A percentile compares a stretch with the other conserved stretches of the same genome.
Evolutionary conservation across 2,113 vertebrate genomes (phyloP).

Genomic region (Puffinus mauretanicus): DNA sequence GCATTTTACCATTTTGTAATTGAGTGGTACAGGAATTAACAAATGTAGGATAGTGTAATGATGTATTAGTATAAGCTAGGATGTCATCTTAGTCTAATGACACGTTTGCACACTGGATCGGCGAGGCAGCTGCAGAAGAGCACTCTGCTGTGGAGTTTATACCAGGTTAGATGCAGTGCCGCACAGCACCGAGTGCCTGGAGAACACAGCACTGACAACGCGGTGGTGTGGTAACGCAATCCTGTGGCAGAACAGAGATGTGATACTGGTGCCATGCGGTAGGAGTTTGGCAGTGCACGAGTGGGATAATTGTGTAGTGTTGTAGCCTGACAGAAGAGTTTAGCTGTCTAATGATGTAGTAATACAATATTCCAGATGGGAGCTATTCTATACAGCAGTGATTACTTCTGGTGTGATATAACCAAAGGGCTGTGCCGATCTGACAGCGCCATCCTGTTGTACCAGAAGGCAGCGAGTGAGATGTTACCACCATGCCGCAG

Average conservation of each 20-base stretch:
- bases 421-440: not conserved
- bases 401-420: not conserved
- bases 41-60: not conserved
- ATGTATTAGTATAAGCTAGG: not conserved
- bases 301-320: not conserved
- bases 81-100: not conserved
- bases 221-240: not conserved
- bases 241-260: slow-evolving; percentile 1
- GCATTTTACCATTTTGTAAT: not conserved
- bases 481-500: not conserved
- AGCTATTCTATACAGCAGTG: not conserved
- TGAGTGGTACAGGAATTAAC: not conserved
- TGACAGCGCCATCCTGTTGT: not conserved
- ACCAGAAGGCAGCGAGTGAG: not conserved
- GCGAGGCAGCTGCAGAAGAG: not conserved
- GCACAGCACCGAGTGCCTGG: not conserved
- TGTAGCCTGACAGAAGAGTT: slow-evolving; percentile 26
- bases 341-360: not conserved
- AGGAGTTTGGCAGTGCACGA: slow-evolving; percentile 9
- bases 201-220: not conserved
- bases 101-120: not conserved
- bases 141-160: not conserved
- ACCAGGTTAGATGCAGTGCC: not conserved
- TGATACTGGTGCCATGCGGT: slow-evolving; percentile 3
- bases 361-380: slow-evolving; percentile 26